Percentiles rank a stretch among this genome's conserved stretches.
phyloP scores from a whole-genome alignment of 2,888 invertebrate species.

The Nebria brevicollis region DNA sequence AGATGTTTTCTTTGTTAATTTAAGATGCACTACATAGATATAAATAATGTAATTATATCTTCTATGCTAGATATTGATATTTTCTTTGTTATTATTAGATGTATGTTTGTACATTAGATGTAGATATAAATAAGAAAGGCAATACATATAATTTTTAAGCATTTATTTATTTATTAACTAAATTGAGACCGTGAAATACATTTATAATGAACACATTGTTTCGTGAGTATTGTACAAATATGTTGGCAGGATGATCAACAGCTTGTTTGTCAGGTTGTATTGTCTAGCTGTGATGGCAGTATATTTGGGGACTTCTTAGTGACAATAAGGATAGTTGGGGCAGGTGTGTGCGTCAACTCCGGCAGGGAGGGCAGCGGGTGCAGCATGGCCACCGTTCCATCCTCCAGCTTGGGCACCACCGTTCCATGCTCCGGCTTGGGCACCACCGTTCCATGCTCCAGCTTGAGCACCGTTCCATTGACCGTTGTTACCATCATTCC shows the following conservation, averaged over 20 bases:
- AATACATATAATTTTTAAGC: background rate
- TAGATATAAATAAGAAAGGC: background rate
- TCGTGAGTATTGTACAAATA: slow-evolving; percentile 42
- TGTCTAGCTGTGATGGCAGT: slow-evolving; percentile 37
- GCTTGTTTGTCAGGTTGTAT: slow-evolving; percentile 33
- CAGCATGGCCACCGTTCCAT: slow-evolving; percentile 31
- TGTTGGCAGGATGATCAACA: slow-evolving; percentile 38
- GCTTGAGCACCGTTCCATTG: slow-evolving; percentile 34
- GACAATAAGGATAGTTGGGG: slow-evolving; percentile 63
- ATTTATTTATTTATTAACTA: slow-evolving; percentile 29
- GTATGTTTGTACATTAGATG: background rate
- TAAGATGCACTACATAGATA: too few species aligned
- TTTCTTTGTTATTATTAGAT: too few species aligned
- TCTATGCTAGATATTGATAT: too few species aligned
- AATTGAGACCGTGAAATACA: slow-evolving; percentile 44
- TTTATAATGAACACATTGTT: slow-evolving; percentile 44
- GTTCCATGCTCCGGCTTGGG: slow-evolving; percentile 18
- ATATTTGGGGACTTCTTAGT: slow-evolving; percentile 52
- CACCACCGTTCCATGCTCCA: slow-evolving; percentile 43
- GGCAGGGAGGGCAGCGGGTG: slow-evolving; percentile 59
- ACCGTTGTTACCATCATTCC: slow-evolving; percentile 39
- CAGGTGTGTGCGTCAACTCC: slow-evolving; percentile 61
- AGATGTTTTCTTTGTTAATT: too few species aligned
- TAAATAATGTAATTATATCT: too few species aligned
- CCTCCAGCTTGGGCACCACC: slow-evolving; percentile 21